Evolutionary conservation across 2,797 vertebrate species (phyloP).

Genomic region (Lacerta agilis): DNA sequence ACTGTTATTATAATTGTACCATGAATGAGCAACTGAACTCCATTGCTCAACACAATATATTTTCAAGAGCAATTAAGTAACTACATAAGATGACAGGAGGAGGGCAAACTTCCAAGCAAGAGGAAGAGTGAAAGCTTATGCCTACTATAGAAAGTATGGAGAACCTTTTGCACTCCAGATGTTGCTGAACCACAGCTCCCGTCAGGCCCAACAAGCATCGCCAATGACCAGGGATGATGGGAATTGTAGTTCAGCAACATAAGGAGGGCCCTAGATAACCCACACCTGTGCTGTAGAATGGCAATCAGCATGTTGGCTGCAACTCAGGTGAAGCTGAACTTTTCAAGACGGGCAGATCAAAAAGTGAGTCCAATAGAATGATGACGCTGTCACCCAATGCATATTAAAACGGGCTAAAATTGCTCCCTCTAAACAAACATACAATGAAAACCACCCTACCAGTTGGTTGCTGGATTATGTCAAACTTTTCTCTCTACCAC

Average conservation of each 20-base stretch:
- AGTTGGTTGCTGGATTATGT: not conserved
- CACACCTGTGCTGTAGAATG: not conserved
- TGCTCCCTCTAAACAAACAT: not conserved
- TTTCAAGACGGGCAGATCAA: not conserved
- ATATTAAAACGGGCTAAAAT: not conserved
- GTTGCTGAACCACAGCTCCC: too few species aligned
- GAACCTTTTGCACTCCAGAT: too few species aligned
- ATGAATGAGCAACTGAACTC: constrained; percentile 34
- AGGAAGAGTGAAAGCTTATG: constrained; percentile 9
- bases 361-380: not conserved
- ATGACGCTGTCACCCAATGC: not conserved
- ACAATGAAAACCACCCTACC: not conserved
- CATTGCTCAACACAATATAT: constrained; percentile 4
- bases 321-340: not conserved
- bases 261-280: too few species aligned
- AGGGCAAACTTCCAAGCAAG: not conserved
- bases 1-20: constrained; percentile 29
- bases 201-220: too few species aligned
- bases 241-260: too few species aligned
- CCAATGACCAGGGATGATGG: too few species aligned
- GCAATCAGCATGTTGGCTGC: not conserved
- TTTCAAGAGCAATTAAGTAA: constrained; percentile 44
- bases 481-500: constrained; percentile 36
- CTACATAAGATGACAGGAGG: constrained; percentile 28
- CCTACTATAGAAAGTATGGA: not conserved